phyloP scores from a whole-genome alignment of 1,140 invertebrate genomes.

The Drosophila ohnishii region DNA sequence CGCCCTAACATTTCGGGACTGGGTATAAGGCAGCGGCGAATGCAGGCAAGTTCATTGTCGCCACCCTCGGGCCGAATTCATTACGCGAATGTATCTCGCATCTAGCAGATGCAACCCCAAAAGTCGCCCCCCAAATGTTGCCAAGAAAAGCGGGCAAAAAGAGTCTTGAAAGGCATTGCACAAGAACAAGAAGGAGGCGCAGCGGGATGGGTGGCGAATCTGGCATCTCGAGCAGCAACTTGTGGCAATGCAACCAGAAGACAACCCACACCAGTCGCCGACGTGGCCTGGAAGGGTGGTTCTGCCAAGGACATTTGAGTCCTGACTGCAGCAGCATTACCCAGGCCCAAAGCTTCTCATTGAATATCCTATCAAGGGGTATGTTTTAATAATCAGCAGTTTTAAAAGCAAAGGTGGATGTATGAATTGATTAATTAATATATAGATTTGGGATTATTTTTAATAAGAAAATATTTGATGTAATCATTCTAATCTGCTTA shows the following conservation, averaged over 20 bases:
- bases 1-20: conserved; percentile 28
- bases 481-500: neutral
- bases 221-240: conserved; percentile 47
- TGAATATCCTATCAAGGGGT: conserved; percentile 6
- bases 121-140: conserved; percentile 48
- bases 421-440: neutral
- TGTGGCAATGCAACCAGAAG: conserved; percentile 72
- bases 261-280: conserved; percentile 54
- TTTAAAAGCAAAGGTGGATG: neutral
- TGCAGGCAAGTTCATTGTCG: conserved; percentile 71
- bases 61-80: conserved; percentile 72
- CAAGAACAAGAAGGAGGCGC: conserved; percentile 46
- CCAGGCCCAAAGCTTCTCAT: neutral
- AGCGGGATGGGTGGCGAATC: conserved; percentile 4
- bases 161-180: conserved; percentile 63
- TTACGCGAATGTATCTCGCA: conserved; percentile 63
- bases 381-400: neutral
- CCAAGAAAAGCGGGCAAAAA: conserved; percentile 54
- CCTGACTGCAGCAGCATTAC: conserved; percentile 36
- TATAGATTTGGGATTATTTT: neutral
- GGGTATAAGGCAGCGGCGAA: conserved; percentile 20
- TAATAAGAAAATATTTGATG: too few species aligned
- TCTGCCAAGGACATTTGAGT: conserved; percentile 50
- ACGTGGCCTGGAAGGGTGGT: conserved; percentile 42
- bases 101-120: conserved; percentile 72